Evolutionary conservation across 2,888 invertebrate genomes (phyloP).

Genomic region (Drosophila melanosoma): DNA sequence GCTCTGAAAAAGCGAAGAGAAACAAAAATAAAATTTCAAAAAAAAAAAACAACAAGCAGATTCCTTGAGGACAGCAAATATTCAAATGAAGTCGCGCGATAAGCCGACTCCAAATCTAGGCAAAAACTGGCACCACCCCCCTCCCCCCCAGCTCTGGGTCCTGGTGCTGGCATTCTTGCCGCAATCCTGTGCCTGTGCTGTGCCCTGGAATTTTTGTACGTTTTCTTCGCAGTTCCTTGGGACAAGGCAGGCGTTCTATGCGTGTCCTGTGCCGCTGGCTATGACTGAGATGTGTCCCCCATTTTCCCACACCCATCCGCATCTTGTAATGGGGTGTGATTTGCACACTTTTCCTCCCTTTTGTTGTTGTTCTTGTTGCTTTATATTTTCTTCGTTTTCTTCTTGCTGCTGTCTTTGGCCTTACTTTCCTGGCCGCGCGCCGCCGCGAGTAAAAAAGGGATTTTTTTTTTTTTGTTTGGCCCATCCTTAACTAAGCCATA

Average conservation of each 20-base stretch:
- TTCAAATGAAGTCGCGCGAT: constrained; percentile 84
- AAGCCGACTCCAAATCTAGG: constrained; percentile 84
- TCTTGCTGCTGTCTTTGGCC: constrained; percentile 34
- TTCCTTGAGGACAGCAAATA: constrained; percentile 71
- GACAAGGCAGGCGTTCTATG: constrained; percentile 38
- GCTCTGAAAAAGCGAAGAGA: constrained; percentile 25
- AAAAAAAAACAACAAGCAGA: constrained; percentile 19
- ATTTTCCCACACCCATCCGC: neutral
- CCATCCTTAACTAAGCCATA: constrained; percentile 76
- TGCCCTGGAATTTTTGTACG: constrained; percentile 46
- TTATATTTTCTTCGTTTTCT: constrained; percentile 8
- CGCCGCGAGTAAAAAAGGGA: constrained; percentile 30
- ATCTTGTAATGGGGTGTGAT: constrained; percentile 81
- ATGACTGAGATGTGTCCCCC: constrained; percentile 24
- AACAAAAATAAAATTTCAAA: neutral
- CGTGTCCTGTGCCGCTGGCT: constrained; percentile 53
- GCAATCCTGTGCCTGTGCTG: constrained; percentile 17
- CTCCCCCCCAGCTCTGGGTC: neutral
- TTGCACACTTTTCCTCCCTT: constrained; percentile 71
- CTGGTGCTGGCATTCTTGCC: constrained; percentile 2
- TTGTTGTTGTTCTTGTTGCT: constrained; percentile 8
- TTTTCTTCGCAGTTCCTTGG: constrained; percentile 2
- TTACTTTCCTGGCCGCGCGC: constrained; percentile 52
- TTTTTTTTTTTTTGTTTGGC: constrained; percentile 9
- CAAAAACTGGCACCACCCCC: constrained; percentile 72